Conservation (phyloP, 1,140 invertebrate genomes). For the Pseudachorutes palmiensis region DNA sequence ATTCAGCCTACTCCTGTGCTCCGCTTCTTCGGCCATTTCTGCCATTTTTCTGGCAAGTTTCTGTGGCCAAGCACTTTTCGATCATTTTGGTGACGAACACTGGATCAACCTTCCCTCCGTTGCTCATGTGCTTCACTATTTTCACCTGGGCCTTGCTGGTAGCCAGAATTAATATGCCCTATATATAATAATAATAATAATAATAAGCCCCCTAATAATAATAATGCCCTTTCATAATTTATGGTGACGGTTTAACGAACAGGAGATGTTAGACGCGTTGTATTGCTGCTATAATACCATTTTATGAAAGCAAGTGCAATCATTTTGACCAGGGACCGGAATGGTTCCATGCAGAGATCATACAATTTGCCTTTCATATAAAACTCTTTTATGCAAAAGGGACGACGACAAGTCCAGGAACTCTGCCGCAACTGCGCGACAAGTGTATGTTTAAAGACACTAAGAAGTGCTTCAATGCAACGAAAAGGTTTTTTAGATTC, state of each 20-base stretch:
- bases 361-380: neutral
- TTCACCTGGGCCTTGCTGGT: no score
- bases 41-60: no score
- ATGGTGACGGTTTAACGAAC: neutral
- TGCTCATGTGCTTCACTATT: no score
- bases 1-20: neutral
- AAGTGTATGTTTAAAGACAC: neutral
- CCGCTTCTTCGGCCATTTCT: no score
- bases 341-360: neutral
- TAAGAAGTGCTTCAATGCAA: neutral
- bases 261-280: neutral
- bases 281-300: neutral
- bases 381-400: neutral
- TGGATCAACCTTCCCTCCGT: no score
- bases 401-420: neutral
- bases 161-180: no score
- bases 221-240: neutral
- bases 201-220: no score
- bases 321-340: neutral
- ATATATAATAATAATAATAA: no score
- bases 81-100: no score
- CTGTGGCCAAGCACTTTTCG: no score
- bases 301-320: neutral
- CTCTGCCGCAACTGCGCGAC: neutral
- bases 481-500: constrained; percentile 1